Evolutionary conservation across 2,888 invertebrate genomes (phyloP).

Genomic region (Eupeodes luniger): DNA sequence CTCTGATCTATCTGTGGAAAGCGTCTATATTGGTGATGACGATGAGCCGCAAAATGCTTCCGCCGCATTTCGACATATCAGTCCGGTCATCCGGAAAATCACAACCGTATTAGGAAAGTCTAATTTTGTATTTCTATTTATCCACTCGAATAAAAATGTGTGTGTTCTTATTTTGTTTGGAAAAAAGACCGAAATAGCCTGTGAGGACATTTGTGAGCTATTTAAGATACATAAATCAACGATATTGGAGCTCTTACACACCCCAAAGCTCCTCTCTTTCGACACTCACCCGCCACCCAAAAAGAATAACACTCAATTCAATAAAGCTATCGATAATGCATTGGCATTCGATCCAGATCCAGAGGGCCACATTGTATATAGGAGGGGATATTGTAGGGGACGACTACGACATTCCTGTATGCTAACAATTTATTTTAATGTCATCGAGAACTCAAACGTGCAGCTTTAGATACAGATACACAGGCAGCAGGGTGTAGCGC

Average conservation of each 20-base stretch:
- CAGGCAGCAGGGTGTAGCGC: neutral
- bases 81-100: constrained; percentile 71
- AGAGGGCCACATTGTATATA: constrained; percentile 22
- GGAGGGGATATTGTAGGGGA: constrained; percentile 13
- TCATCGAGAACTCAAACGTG: constrained; percentile 53
- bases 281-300: neutral
- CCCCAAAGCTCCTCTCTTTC: neutral
- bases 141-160: neutral
- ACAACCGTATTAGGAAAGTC: constrained; percentile 65
- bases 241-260: constrained; percentile 15
- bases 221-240: constrained; percentile 69
- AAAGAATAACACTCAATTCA: constrained; percentile 34
- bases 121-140: constrained; percentile 49
- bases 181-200: constrained; percentile 1
- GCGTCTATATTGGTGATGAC: constrained; percentile 24
- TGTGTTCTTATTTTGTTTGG: neutral
- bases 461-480: neutral
- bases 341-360: constrained; percentile 47
- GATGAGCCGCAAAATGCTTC: constrained; percentile 72
- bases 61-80: constrained; percentile 69
- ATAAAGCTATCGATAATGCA: constrained; percentile 31
- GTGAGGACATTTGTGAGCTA: constrained; percentile 36
- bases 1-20: constrained; percentile 33
- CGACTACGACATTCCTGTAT: constrained; percentile 39
- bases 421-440: constrained; percentile 70